Percentiles rank a stretch among this genome's conserved stretches.
These are phyloP conservation scores for Drosophila elegans DNA, from an alignment of 1,140 invertebrate species.

Conservation along the genomic window DNA sequence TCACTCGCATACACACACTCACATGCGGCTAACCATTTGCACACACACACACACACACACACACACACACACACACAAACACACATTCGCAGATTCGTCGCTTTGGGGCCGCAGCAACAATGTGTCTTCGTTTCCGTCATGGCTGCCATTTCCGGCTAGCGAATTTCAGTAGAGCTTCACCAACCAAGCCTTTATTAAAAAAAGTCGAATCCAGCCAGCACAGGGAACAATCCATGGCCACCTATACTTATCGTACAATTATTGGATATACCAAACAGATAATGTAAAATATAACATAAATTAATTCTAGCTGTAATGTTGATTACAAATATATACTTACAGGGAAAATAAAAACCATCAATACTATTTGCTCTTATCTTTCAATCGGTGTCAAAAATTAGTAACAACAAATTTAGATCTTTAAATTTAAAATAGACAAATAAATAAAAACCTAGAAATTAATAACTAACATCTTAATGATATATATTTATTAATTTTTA, in stretches of 20 bases:
- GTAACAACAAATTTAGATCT: too few relatives aligned
- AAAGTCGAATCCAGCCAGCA: slow-evolving; percentile 29
- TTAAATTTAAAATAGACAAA: too few relatives aligned
- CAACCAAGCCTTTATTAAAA: slow-evolving; percentile 58
- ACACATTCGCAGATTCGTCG: slow-evolving; percentile 8
- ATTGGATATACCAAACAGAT: too few relatives aligned
- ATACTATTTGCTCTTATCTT: too few relatives aligned
- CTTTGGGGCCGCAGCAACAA: slow-evolving; percentile 59
- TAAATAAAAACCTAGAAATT: too few relatives aligned
- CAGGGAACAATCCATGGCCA: background rate
- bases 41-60: slow-evolving; percentile 22
- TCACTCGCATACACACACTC: slow-evolving; percentile 11
- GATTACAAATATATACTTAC: too few relatives aligned
- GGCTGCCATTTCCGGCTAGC: slow-evolving; percentile 74
- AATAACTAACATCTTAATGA: too few relatives aligned
- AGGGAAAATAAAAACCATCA: too few relatives aligned
- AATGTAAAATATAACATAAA: too few relatives aligned
- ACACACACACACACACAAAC: slow-evolving; percentile 13
- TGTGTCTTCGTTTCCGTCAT: slow-evolving; percentile 78
- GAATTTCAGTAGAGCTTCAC: slow-evolving; percentile 59
- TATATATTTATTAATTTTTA: background rate
- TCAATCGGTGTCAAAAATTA: too few relatives aligned
- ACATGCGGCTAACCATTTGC: slow-evolving; percentile 16
- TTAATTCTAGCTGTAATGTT: too few relatives aligned
- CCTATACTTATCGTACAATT: background rate